phyloP scores from a whole-genome alignment of 1,140 invertebrate species.

The Mamestra configurata region DNA sequence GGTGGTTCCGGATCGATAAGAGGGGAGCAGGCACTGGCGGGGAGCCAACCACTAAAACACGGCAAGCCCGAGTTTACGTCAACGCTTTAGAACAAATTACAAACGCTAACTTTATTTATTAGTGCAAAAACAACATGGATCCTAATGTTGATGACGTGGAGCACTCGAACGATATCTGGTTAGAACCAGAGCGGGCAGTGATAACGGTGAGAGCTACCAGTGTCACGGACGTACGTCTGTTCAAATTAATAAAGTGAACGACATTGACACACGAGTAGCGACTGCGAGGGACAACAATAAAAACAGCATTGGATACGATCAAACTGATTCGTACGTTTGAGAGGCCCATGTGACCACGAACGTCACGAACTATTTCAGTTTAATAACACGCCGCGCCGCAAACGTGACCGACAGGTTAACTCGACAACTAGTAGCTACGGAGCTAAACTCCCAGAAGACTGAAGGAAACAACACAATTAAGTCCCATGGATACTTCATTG shows the following conservation, averaged over 20 bases:
- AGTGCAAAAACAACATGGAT: conserved; percentile 54
- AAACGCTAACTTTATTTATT: conserved; percentile 63
- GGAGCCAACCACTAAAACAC: conserved; percentile 73
- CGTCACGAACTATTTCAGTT: conserved; percentile 56
- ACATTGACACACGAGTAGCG: conserved; percentile 59
- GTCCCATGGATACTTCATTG: conserved; percentile 62
- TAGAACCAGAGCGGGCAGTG: conserved; percentile 49
- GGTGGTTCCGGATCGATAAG: conserved; percentile 64
- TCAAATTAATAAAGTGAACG: conserved; percentile 59
- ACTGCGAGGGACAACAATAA: conserved; percentile 48
- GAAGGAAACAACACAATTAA: conserved; percentile 7
- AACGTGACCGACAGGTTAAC: conserved; percentile 46
- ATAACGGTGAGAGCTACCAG: conserved; percentile 58
- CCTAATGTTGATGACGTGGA: conserved; percentile 53
- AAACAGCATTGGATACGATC: conserved; percentile 53
- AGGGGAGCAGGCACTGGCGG: conserved; percentile 63
- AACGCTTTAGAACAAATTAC: conserved; percentile 57
- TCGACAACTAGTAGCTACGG: neutral
- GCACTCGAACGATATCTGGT: conserved; percentile 55
- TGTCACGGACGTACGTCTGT: conserved; percentile 62
- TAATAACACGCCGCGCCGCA: conserved; percentile 39
- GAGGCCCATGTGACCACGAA: conserved; percentile 47
- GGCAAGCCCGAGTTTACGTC: conserved; percentile 67
- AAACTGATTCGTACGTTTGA: conserved; percentile 50
- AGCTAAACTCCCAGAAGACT: conserved; percentile 29